phyloP scores from a whole-genome alignment of 2,113 vertebrate species.

The Circaetus gallicus region DNA sequence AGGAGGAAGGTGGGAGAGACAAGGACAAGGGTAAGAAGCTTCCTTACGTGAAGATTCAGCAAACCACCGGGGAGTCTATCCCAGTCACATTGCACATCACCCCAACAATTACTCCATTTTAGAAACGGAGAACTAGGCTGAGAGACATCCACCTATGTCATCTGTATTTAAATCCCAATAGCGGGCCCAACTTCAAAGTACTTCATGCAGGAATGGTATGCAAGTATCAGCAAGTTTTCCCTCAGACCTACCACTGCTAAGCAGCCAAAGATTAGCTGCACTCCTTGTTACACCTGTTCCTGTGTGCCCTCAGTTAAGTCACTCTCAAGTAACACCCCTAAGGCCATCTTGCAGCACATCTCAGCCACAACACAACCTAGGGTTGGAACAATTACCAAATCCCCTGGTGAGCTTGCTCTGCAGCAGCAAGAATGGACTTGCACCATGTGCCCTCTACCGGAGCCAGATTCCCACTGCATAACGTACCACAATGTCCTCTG shows the following conservation, averaged over 20 bases:
- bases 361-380: not conserved
- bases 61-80: not conserved
- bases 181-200: not conserved
- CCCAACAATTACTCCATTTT: not conserved
- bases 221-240: not conserved
- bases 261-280: not conserved
- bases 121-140: not conserved
- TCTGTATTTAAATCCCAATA: not conserved
- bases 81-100: not conserved
- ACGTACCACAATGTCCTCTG: constrained; percentile 95
- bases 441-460: not conserved
- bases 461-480: not conserved
- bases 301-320: not conserved
- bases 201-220: not conserved
- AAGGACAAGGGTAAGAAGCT: not conserved
- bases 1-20: not conserved
- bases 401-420: not conserved
- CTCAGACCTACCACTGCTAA: not conserved
- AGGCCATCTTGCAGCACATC: not conserved
- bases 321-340: not conserved
- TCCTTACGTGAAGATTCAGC: not conserved
- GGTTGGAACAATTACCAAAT: not conserved
- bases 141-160: not conserved
- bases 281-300: not conserved
- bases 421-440: not conserved